Base-by-base conservation (phyloP, 2,113 vertebrate species). In the Sorex fumeus region DNA sequence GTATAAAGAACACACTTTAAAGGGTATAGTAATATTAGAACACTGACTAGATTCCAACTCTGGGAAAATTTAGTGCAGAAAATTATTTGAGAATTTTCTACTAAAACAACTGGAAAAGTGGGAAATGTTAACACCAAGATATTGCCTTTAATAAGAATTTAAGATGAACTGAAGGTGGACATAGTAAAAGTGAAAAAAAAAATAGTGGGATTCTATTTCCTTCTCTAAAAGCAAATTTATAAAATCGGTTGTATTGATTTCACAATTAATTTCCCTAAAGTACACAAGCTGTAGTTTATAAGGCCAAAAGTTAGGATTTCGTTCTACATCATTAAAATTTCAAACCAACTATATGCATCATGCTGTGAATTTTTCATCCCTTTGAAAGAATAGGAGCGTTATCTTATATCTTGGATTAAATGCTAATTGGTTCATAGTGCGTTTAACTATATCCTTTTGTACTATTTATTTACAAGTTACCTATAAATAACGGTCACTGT, bases 381-480 rank as follows among this genome's bases (percentile, higher is more conserved):
- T 10, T 50, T 50, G 47, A 50, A 40, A 40, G 40, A 40, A 40
- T 40, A 40, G 40, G 40, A 40, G 40, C 53, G 11, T 53, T 53
- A 19, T 9, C 57, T 13, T 71, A 60, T 70, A 85, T 67, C 8
- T 62, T 75, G 87, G 47, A 74, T 74, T 32, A 95, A 90, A 77
- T 81, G 64, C 19, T 0, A 57, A 87, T 40, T 82, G 25, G 30
- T 74, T 94, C 34, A 57, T 66, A 72, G 12, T 57, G 0, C 69
- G 32, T 84, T 62, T 92, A 83, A 36, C 7, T n/a, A 32, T 47
- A 92, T 57, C 80, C 3, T 72, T 57, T 74, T 34, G 27, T 76
- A n/a, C 16, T 2, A 32, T 91, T 72, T 64, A 47, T 84, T 80
- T 75, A 71, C 57, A 50, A 50, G 53, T 91, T 36, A 3, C 30